Percentiles rank a stretch among this genome's conserved stretches.
phyloP scores from a whole-genome alignment of 2,888 invertebrate species.

The Tachina lurida region DNA sequence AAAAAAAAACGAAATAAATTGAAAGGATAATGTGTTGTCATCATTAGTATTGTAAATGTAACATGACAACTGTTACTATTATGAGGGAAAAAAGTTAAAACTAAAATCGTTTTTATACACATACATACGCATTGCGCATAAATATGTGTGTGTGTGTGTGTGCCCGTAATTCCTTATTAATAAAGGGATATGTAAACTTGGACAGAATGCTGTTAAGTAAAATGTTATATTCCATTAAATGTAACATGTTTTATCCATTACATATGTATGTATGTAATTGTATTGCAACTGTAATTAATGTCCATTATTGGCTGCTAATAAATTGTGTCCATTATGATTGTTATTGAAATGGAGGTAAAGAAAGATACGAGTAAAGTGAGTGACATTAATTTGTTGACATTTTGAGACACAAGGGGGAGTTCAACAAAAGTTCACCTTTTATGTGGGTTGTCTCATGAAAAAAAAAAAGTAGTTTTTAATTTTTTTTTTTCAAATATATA shows the following conservation, averaged over 20 bases:
- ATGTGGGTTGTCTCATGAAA: too few species aligned
- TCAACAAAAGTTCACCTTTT: too few species aligned
- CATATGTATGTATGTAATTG: background rate
- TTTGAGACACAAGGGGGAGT: too few species aligned
- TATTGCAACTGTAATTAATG: constrained; percentile 6
- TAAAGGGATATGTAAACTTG: background rate
- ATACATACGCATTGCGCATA: too few species aligned
- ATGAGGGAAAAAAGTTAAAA: background rate
- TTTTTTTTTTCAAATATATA: too few species aligned
- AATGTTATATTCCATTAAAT: constrained; percentile 6
- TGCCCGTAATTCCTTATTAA: background rate
- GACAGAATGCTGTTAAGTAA: background rate
- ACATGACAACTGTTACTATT: constrained; percentile 8
- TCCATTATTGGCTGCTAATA: background rate
- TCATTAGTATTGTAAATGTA: constrained; percentile 32
- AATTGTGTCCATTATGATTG: background rate
- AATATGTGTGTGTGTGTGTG: too few species aligned
- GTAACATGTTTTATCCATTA: constrained; percentile 12
- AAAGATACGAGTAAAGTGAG: background rate
- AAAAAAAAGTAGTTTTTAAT: too few species aligned
- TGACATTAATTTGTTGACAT: background rate
- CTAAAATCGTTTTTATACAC: background rate
- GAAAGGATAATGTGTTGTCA: constrained; percentile 54
- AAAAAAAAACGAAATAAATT: constrained; percentile 16
- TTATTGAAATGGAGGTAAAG: background rate